Evolutionary conservation across 2,113 vertebrate species (phyloP), one percentile per base, ranked within the genome.

Genomic region (Heterotilapia buettikoferi): DNA sequence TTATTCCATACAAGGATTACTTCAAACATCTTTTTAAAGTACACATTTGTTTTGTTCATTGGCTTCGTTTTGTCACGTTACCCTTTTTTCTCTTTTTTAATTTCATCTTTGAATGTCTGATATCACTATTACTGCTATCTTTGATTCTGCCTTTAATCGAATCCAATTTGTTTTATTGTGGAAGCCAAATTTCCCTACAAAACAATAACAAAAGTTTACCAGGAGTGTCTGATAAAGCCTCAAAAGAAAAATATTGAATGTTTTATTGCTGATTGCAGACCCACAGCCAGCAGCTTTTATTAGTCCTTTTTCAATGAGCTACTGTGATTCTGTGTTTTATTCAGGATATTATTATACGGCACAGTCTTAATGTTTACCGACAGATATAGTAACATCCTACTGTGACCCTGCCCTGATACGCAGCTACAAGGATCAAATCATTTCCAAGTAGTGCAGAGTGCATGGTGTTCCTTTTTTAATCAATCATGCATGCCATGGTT

Each of bases 181-280:
- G 45, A 50, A 78, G 16, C 0, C 43, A 18, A 31, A 0, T 52
- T 0, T 78, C 24, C 45, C 26, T 11, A 76, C 29, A 45, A 50
- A 76, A 19, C 3, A 73, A 47, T 16, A 45, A 3, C 31, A 66
- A 12, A 76, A 5, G 24, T 45, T 73, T 73, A 24, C n/a, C 12
- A 21, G 3, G 12, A 24, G 36, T 24, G 36, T 24, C 1, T 4
- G 7, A 73, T 26, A 73, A 24, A 26, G 38, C 38, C 38, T 73
- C 0, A 68, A 8, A 40, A 66, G 12, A 54, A 24, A 19, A 2
- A 24, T 24, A 24, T 8, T 9, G 2, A 10, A 1, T 1, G 0
- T 40, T 68, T 68, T 40, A 40, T 73, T 73, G 40, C 38, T 73
- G 68, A 73, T 26, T 26, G 13, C 68, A 73, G 66, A 38, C 21